Evolutionary conservation across 2,888 invertebrate genomes (phyloP).

Genomic region (Acanthosoma haemorrhoidale): DNA sequence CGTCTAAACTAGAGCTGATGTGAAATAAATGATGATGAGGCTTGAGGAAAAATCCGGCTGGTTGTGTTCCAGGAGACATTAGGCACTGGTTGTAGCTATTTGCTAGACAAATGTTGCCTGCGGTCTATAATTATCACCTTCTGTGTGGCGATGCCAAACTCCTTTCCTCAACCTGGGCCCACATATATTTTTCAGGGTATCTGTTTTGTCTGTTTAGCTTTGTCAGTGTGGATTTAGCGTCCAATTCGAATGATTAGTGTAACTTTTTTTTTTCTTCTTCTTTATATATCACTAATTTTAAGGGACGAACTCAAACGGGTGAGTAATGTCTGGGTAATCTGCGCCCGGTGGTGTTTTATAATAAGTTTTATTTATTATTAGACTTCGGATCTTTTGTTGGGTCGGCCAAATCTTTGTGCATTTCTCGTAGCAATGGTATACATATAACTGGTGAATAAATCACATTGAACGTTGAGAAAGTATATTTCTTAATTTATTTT

Average conservation of each 20-base stretch:
- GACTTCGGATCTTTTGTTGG: neutral
- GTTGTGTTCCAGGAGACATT: conserved; percentile 24
- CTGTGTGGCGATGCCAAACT: conserved; percentile 7
- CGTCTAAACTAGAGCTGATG: neutral
- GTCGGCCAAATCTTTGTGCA: neutral
- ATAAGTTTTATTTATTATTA: neutral
- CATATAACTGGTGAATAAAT: neutral
- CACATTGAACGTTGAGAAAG: neutral
- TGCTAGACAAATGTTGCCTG: conserved; percentile 34
- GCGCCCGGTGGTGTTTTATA: neutral
- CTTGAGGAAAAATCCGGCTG: conserved; percentile 3
- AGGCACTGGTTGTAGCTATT: conserved; percentile 32
- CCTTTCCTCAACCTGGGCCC: neutral
- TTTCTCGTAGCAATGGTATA: neutral
- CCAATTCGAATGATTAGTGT: conserved; percentile 5
- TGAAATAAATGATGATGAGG: conserved; percentile 12
- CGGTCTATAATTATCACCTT: conserved; percentile 33
- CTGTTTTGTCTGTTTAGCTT: neutral
- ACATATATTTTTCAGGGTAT: neutral
- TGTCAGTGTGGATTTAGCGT: neutral
- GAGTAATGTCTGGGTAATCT: conserved; percentile 7
- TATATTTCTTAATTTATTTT: neutral
- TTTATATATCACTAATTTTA: neutral
- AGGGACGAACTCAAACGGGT: too few relatives aligned
- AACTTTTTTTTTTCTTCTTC: neutral